Evolutionary conservation across 2,113 vertebrate species (phyloP).

Genomic region (Galbula dea): DNA sequence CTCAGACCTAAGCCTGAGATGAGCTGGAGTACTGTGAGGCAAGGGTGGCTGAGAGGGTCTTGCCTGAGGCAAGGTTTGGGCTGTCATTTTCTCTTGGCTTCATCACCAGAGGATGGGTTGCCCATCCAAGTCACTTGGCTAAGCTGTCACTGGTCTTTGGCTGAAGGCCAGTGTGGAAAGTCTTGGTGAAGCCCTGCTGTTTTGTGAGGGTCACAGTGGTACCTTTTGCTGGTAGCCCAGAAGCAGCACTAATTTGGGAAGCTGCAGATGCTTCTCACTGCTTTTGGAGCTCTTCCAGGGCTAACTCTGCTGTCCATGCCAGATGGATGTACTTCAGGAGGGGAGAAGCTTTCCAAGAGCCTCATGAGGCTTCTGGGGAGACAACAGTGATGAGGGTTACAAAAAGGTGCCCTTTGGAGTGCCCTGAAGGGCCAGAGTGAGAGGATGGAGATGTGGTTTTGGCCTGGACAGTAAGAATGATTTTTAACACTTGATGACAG

Average conservation of each 20-base stretch:
- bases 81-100: background rate
- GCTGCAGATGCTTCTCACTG: background rate
- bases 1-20: background rate
- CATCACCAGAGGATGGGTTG: background rate
- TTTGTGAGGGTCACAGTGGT: background rate
- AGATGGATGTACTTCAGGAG: fast-evolving
- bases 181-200: background rate
- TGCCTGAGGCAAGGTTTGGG: background rate
- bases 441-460: background rate
- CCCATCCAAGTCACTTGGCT: background rate
- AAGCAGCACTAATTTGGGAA: background rate
- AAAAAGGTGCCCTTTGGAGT: background rate
- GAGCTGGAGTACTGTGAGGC: background rate
- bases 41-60: background rate
- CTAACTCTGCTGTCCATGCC: background rate
- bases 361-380: background rate
- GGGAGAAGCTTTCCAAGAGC: background rate
- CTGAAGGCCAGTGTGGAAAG: background rate
- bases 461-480: background rate
- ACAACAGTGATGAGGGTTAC: background rate
- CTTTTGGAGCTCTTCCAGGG: background rate
- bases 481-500: background rate
- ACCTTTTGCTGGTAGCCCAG: background rate
- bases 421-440: background rate
- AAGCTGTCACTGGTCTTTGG: background rate